A percentile compares a stretch with the other conserved stretches of the same genome.
Evolutionary conservation across 2,888 invertebrate genomes (phyloP).

Genomic region (Drosophila crucigera): DNA sequence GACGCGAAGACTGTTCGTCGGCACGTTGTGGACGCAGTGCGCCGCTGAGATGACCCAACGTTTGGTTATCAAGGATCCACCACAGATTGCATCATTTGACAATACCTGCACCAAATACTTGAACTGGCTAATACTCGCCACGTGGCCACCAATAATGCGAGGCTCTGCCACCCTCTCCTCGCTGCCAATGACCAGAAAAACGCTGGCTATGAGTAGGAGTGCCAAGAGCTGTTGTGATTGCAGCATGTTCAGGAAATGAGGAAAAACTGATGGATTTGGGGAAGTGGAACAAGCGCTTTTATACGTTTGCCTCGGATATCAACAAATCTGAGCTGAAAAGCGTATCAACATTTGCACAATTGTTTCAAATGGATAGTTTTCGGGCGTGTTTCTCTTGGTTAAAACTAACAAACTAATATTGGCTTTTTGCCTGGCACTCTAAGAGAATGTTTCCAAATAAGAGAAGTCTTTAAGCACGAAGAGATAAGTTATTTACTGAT

Average conservation of each 20-base stretch:
- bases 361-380: conserved; percentile 43
- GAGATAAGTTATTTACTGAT: neutral
- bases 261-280: conserved; percentile 17
- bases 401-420: neutral
- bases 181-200: neutral
- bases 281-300: conserved; percentile 38
- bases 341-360: conserved; percentile 62
- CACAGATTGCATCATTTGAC: conserved; percentile 34
- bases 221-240: conserved; percentile 7
- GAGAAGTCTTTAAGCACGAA: neutral
- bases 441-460: conserved; percentile 4
- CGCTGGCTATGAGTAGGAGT: conserved; percentile 18
- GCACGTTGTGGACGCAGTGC: conserved; percentile 60
- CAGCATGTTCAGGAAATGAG: conserved; percentile 37
- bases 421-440: conserved; percentile 3
- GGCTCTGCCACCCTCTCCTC: conserved; percentile 33
- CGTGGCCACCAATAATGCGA: conserved; percentile 64
- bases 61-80: conserved; percentile 60
- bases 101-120: conserved; percentile 69
- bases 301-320: conserved; percentile 30
- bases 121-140: conserved; percentile 42
- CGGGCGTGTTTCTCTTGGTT: conserved; percentile 11
- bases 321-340: conserved; percentile 52
- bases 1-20: conserved; percentile 38
- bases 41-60: conserved; percentile 77